Conservation (phyloP, 2,113 vertebrate species). For the Lophotis ruficrista region DNA sequence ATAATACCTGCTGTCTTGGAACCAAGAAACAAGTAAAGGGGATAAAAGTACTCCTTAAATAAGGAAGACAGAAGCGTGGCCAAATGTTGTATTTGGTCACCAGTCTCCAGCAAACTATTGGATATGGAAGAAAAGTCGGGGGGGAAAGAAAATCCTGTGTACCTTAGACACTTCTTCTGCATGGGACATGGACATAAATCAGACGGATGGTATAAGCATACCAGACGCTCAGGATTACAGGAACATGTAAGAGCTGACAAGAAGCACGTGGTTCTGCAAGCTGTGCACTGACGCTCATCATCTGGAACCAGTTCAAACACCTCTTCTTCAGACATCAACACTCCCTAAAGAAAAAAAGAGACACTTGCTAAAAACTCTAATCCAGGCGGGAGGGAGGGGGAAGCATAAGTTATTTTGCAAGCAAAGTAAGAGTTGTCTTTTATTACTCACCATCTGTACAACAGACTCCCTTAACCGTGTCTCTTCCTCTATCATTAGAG, state of each 20-base stretch:
- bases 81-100: not conserved
- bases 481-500: slow-evolving; percentile 91
- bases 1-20: not conserved
- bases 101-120: not conserved
- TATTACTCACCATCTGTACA: slow-evolving; percentile 83
- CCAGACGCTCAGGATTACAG: slow-evolving; percentile 90
- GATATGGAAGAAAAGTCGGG: not conserved
- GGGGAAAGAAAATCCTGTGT: not conserved
- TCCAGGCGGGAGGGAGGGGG: not conserved
- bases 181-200: slow-evolving; percentile 92
- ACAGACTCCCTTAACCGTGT: slow-evolving; percentile 85
- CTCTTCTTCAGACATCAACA: slow-evolving; percentile 92
- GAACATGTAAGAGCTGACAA: slow-evolving; percentile 95
- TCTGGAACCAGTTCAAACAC: slow-evolving; percentile 97
- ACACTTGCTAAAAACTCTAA: not conserved
- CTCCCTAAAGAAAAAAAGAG: slow-evolving; percentile 77
- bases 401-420: not conserved
- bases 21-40: not conserved
- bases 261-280: slow-evolving; percentile 97
- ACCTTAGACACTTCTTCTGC: slow-evolving; percentile 94
- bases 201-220: slow-evolving; percentile 88
- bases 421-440: not conserved
- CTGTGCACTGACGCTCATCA: slow-evolving; percentile 94
- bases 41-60: not conserved
- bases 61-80: not conserved